Conservation (phyloP, 2,888 invertebrate genomes). For the Plemyria rubiginata region DNA sequence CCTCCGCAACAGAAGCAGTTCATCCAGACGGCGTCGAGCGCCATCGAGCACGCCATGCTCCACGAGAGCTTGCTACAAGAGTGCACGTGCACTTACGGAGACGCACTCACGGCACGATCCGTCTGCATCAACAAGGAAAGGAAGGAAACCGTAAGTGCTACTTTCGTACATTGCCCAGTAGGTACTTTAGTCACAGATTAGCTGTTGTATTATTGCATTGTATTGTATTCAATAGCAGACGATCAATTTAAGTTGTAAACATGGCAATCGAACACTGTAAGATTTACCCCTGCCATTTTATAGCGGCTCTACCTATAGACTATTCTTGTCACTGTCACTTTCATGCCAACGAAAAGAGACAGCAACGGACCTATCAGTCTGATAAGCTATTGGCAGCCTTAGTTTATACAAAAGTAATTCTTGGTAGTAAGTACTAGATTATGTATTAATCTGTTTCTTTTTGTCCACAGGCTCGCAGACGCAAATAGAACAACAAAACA, state of each 20-base stretch:
- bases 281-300: no score
- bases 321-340: no score
- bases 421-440: neutral
- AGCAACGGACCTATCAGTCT: no score
- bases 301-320: no score
- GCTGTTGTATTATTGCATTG: no score
- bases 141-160: slow-evolving; percentile 66
- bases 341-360: no score
- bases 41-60: slow-evolving; percentile 71
- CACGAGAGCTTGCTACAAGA: slow-evolving; percentile 67
- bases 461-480: slow-evolving; percentile 66
- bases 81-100: slow-evolving; percentile 70
- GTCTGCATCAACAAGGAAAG: slow-evolving; percentile 65
- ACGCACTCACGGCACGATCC: slow-evolving; percentile 65
- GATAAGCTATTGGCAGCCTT: no score
- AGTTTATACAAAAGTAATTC: no score
- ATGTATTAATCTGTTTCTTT: neutral
- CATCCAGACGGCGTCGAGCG: slow-evolving; percentile 79
- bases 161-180: neutral
- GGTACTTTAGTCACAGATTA: no score
- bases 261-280: no score
- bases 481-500: slow-evolving; percentile 56
- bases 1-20: slow-evolving; percentile 85
- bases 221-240: no score
- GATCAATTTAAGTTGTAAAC: no score